A percentile compares a stretch with the other conserved stretches of the same genome.
Conservation (phyloP, 2,797 vertebrate species). For the Artibeus lituratus region DNA sequence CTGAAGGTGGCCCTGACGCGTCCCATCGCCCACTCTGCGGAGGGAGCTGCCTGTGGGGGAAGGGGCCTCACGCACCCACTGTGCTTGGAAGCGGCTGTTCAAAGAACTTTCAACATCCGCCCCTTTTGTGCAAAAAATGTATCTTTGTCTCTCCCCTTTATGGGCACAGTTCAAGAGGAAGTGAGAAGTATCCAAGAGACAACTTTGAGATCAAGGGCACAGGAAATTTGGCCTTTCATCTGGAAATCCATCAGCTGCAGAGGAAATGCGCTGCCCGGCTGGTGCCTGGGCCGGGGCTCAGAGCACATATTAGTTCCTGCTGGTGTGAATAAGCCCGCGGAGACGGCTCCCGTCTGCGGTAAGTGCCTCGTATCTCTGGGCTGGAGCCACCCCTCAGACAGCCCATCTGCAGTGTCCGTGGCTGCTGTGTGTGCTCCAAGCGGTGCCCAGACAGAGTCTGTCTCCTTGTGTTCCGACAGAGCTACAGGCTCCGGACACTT, state of each 20-base stretch:
- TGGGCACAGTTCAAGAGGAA: not conserved
- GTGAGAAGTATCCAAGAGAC: not conserved
- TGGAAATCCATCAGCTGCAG: not conserved
- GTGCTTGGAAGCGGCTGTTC: not conserved
- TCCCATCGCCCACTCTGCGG: rapidly evolving
- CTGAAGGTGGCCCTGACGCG: not conserved
- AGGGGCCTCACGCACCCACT: rapidly evolving
- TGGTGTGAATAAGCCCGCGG: not conserved
- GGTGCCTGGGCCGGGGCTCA: not conserved
- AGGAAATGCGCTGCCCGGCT: not conserved
- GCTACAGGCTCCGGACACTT: not conserved
- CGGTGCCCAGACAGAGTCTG: not conserved
- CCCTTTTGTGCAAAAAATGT: not conserved
- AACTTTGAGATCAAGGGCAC: conserved; percentile 14
- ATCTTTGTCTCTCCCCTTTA: not conserved
- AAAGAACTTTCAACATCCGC: not conserved
- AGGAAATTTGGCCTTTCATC: conserved; percentile 47
- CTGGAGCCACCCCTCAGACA: rapidly evolving
- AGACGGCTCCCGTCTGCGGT: rapidly evolving
- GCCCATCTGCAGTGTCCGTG: rapidly evolving
- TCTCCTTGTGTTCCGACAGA: not conserved
- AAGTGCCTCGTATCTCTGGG: not conserved
- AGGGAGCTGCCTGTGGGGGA: not conserved
- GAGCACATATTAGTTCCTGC: not conserved
- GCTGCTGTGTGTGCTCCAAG: not conserved